Base-by-base conservation (phyloP, 1,140 invertebrate genomes). In the Drosophila tsacasi region DNA sequence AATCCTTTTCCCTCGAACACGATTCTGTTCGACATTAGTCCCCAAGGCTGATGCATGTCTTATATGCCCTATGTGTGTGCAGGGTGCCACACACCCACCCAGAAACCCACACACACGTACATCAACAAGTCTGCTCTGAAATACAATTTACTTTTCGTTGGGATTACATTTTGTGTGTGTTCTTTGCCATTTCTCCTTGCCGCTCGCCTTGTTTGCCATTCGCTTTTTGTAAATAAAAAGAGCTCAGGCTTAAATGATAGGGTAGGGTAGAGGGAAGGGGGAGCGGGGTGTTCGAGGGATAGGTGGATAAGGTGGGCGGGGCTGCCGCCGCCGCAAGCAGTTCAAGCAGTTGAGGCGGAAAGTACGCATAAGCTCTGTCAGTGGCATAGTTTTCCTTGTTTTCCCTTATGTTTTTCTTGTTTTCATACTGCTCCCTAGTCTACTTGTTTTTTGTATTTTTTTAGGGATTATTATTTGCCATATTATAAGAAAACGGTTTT, bases 401-500 rank as follows among this genome's bases (percentile, higher is more conserved):
- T 76, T 60, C 35, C n/a, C 50, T 17, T 21, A 55, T 55, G 40
- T 76, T 49, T 64, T 35, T 39, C 19, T 30, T 25, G 35, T 35
- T 32, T 25, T 37, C 25, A 5, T 46, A 6, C 19, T 7, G 37
- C 37, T 49, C 15, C 47, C 47, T 27, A 57, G 54, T 57, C 54
- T 39, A 57, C 21, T 57, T 30, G 35, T 66, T 25, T 32, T 62
- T 35, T 35, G 17, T 40, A 47, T 68, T 75, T 85, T 75, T 89
- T 83, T 76, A 65, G 73, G 84, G 84, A 89, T 87, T 89, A 87
- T 87, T 87, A 84, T 89, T 89, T 89, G 84, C 84, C 81, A 87
- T 87, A 87, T 84, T 87, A 84, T 81, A 87, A 76, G 84, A 90
- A 86, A 87, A 89, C 84, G 85, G 84, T 77, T 84, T 87, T 89